A percentile compares a stretch with the other conserved stretches of the same genome.
Evolutionary conservation across 2,797 vertebrate species (phyloP).

Genomic region (Oreortyx pictus): DNA sequence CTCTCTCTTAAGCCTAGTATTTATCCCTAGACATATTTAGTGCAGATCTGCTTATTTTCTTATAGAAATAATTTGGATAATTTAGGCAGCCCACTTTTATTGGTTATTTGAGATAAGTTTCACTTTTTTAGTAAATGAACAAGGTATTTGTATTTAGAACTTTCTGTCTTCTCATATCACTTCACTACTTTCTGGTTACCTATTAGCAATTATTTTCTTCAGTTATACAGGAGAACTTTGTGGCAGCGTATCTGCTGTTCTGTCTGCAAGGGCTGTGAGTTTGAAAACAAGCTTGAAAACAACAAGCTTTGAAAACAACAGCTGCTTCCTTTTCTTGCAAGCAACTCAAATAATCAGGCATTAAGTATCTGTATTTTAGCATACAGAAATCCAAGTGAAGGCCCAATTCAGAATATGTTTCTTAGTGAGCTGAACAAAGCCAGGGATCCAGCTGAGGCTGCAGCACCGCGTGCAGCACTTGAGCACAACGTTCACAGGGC

Average conservation of each 20-base stretch:
- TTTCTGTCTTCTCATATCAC: neutral
- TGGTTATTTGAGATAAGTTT: slow-evolving; percentile 44
- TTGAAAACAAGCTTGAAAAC: no score
- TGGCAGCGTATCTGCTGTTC: neutral
- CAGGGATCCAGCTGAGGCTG: slow-evolving; percentile 6
- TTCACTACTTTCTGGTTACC: slow-evolving; percentile 42
- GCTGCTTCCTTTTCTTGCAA: neutral
- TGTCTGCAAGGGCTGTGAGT: neutral
- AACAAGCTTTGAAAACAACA: no score
- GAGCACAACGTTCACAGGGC: neutral
- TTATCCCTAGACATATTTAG: neutral
- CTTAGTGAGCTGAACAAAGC: neutral
- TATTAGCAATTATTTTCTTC: slow-evolving; percentile 1
- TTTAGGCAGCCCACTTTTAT: slow-evolving; percentile 58
- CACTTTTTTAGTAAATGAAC: slow-evolving; percentile 37
- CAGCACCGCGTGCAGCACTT: neutral
- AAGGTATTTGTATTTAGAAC: slow-evolving; percentile 25
- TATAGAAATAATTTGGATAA: slow-evolving; percentile 38
- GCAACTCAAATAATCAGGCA: neutral
- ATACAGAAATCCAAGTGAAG: slow-evolving; percentile 26
- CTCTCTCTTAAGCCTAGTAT: neutral
- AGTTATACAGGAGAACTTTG: neutral
- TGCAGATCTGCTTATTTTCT: neutral
- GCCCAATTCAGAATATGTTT: neutral
- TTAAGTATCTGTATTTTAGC: neutral